These are phyloP conservation scores for Gnatocerus cornutus DNA, from an alignment of 2,888 invertebrate genomes.

Conservation along the genomic window DNA sequence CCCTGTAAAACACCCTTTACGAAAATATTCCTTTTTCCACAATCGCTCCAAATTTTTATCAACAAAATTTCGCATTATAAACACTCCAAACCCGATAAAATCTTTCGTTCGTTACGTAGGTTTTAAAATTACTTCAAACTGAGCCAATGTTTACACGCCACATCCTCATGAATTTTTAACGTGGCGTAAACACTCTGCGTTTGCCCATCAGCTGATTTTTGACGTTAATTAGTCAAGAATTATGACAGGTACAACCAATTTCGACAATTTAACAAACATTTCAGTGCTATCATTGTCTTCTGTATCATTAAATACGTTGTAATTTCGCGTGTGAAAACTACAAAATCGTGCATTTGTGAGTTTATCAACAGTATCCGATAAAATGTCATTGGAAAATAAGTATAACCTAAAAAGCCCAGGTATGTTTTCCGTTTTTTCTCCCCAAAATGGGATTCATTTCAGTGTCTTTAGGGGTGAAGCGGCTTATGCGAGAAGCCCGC, in stretches of 20 bases:
- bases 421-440: slow-evolving; percentile 62
- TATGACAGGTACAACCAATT: slow-evolving; percentile 8
- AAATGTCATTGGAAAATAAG: slow-evolving; percentile 73
- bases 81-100: too few species aligned
- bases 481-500: slow-evolving; percentile 92
- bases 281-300: slow-evolving; percentile 16
- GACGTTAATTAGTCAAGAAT: not conserved
- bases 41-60: too few species aligned
- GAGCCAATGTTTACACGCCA: not conserved
- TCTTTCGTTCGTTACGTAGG: too few species aligned
- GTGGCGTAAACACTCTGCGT: too few species aligned
- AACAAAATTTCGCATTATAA: too few species aligned
- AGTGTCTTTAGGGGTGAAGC: slow-evolving; percentile 84
- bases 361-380: not conserved
- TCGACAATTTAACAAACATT: slow-evolving; percentile 28
- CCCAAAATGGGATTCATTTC: not conserved
- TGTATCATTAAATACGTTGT: not conserved
- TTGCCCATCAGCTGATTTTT: slow-evolving; percentile 6
- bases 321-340: not conserved
- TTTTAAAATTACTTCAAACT: not conserved
- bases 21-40: too few species aligned
- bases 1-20: too few species aligned
- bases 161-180: not conserved
- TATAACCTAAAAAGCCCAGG: slow-evolving; percentile 78
- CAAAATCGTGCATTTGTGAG: not conserved